phyloP scores from a whole-genome alignment of 2,797 vertebrate species.

The Limosa lapponica region DNA sequence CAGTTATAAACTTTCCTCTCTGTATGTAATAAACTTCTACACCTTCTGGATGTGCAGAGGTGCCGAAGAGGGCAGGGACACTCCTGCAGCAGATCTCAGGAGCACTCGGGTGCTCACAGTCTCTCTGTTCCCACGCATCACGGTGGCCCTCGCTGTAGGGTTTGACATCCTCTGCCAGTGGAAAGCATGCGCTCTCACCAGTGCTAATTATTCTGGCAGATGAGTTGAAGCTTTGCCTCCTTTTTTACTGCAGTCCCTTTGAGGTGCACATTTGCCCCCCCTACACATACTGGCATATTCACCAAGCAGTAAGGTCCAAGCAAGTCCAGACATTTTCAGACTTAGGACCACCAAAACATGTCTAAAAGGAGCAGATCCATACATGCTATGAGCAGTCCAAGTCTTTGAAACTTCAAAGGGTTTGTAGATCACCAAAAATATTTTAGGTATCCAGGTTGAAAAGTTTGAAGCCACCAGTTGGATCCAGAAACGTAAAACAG shows the following conservation, averaged over 20 bases:
- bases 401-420: neutral
- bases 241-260: neutral
- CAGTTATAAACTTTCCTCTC: neutral
- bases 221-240: neutral
- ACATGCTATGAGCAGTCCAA: neutral
- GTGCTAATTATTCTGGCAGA: neutral
- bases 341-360: neutral
- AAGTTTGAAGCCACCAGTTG: neutral
- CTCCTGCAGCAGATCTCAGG: neutral
- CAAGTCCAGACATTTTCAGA: neutral
- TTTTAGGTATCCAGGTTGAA: neutral
- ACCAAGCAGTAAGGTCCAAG: neutral
- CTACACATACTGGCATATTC: neutral
- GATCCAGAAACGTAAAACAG: neutral
- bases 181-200: fast-evolving
- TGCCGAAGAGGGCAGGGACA: neutral
- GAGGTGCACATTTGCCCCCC: neutral
- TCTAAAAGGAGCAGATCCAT: neutral
- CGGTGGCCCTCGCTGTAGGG: neutral
- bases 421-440: neutral
- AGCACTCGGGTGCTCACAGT: neutral
- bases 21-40: neutral
- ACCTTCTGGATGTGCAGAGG: neutral
- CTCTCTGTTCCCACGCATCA: neutral
- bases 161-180: neutral